Evolutionary conservation across 2,888 invertebrate genomes (phyloP), one percentile per base, ranked within the genome.

Genomic region (Romanomermis culicivorax): DNA sequence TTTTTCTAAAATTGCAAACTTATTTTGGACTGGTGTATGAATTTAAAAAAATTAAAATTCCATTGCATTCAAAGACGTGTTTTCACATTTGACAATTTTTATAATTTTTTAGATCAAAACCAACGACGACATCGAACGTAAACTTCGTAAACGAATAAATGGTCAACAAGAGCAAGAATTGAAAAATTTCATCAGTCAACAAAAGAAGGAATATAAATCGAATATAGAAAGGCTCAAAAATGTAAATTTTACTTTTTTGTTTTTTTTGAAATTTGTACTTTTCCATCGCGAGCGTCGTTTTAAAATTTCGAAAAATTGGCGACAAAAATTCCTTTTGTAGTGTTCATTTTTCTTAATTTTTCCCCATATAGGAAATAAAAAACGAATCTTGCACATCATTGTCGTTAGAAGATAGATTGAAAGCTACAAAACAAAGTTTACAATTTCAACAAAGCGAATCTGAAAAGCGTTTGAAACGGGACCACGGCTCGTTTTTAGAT

Each of bases 161-260:
- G 74, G 80, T 63, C 78, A 84, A 62, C 91, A 95, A 68, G 88
- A 91, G 61, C 80, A 81, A 61, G 93, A 95, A 68, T 77, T 85
- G 60, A 93, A 91, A 70, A 81, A 82, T 59, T 86, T 88, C 70
- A 84, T 85, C 69, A 76, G 82, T 62, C 85, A 85, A 69, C 86
- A 89, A 74, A 88, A 93, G 75, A 84, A 85, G 71, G 91, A 95
- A 74, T 95, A 95, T 76, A 77, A 76, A 65, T 82, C 83, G 52
- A 89, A 84, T 71, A 95, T 93, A 74, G 95, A 95, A 69, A 75
- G 87, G 63, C 87, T 89, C 82, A 95, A 93, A 80, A 68, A 64
- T 64, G 71, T 70, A 53, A n/a, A n/a, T n/a, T n/a, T n/a, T n/a
- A n/a, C n/a, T n/a, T n/a, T n/a, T n/a, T n/a, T n/a, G n/a, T n/a